Percentiles rank a stretch among this genome's conserved stretches.
Evolutionary conservation across 2,113 vertebrate genomes (phyloP).

Genomic region (Campylorhamphus procurvoides): DNA sequence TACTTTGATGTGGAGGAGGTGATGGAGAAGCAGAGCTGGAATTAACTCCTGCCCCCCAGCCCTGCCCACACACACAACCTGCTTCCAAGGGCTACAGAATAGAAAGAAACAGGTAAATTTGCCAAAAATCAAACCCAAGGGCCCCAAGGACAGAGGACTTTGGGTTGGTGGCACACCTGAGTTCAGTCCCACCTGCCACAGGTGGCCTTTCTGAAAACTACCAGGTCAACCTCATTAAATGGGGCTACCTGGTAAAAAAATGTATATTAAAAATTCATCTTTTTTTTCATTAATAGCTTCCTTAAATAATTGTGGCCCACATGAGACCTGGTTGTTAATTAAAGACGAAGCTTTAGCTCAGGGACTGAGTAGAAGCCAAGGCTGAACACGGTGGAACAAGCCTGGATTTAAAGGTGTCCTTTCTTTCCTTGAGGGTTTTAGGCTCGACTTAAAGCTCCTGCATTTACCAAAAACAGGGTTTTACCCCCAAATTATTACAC

Average conservation of each 20-base stretch:
- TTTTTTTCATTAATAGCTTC: not conserved
- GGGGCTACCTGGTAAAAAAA: not conserved
- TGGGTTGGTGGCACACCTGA: not conserved
- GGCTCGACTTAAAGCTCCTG: not conserved
- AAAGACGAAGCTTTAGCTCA: not conserved
- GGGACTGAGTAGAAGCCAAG: not conserved
- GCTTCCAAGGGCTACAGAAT: not conserved
- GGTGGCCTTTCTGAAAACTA: not conserved
- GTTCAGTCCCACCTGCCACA: not conserved
- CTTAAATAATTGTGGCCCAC: not conserved
- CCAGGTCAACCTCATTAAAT: not conserved
- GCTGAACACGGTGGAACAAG: no score
- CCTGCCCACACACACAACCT: not conserved
- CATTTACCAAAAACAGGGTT: not conserved
- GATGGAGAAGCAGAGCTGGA: not conserved
- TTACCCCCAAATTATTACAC: not conserved
- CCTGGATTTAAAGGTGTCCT: not conserved
- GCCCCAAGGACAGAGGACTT: not conserved
- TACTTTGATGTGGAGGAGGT: not conserved
- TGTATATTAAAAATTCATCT: accelerated
- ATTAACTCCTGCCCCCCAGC: not conserved
- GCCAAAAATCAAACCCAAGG: not conserved
- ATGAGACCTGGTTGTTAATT: not conserved
- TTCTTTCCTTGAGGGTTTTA: not conserved
- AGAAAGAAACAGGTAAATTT: not conserved